Evolutionary conservation across 92 coral and sea anemone species (phyloP), one percentile per base, ranked within the genome.

Genomic region (Scolanthus callimorphus): DNA sequence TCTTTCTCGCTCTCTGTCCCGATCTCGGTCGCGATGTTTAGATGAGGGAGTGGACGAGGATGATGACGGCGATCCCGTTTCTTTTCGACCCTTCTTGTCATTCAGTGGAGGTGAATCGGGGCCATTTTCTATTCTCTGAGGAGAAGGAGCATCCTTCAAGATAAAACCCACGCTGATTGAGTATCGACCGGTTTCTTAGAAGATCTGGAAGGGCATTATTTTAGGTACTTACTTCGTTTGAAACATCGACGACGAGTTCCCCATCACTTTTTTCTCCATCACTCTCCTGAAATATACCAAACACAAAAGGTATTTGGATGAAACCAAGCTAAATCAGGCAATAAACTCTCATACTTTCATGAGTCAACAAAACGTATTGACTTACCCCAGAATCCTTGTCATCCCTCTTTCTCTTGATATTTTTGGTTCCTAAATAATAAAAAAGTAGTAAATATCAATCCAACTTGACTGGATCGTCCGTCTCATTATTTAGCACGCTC

Each of bases 191-290:
- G n/a, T n/a, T n/a, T n/a, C n/a, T n/a, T n/a, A n/a, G n/a, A n/a
- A n/a, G n/a, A n/a, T n/a, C n/a, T n/a, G n/a, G n/a, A n/a, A n/a
- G n/a, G n/a, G n/a, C n/a, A n/a, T n/a, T n/a, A n/a, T n/a, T n/a
- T n/a, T 15, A n/a, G 19, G 11, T 23, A 23, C 39, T 28, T 66
- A 84, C 91, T 76, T 85, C 92, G 69, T 84, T 84, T 25, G 91
- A 84, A 37, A 86, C 97, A 70, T 94, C 99, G 9, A 94, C 99
- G 20, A 94, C 99, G 29, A 94, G 78, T 54, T 94, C 99, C 20
- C 94, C 89, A 62, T 94, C 99, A 52, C 99, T 94, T 54, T 94
- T 94, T 50, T 94, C 99, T 1, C 87, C 94, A 37, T 94, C 99
- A 65, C 99, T 94, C 52, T 94, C 99, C 99, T 94, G 41, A 61